Evolutionary conservation across 1,140 invertebrate species (phyloP), one percentile per base, ranked within the genome.

Genomic region (Dolichoris vasculosae): DNA sequence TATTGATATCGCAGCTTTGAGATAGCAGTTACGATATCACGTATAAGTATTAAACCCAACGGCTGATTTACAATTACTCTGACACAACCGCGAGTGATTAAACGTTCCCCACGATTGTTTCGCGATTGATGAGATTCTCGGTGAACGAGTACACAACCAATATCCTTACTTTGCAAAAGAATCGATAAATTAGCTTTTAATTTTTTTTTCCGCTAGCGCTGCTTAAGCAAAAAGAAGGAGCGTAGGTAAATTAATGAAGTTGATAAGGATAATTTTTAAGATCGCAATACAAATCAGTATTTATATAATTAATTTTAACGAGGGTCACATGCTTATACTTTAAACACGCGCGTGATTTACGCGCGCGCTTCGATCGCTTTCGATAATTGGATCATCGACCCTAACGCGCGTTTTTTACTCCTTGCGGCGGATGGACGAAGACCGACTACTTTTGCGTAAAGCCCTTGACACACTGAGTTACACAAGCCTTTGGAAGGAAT

Each of bases 401-500:
- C 43, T 46, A 23, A 26, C 7, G 0, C 15, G 20, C 20, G 13
- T 13, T 30, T 76, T 17, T 76, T 76, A 4, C 26, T 32, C 73
- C 40, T 59, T 26, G n/a, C n/a, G 55, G 55, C 20, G 23, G 55
- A 23, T 13, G 55, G 55, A 59, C 43, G 15, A 13, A 4, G 46
- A 43, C 4, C 26, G 43, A 46, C 73, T 20, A 6, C 40, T 30
- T 20, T 9, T 64, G 20, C 77, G 38, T 9, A 82, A 73, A 90
- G 91, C 91, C 91, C 91, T 92, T 92, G 91, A 92, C 91, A 92
- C 90, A 92, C 88, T 91, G 89, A 90, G 90, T 92, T 92, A 89
- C 88, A 87, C 88, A 90, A 91, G 89, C 78, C 81, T 83, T 43
- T 48, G 40, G 2, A 23, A 43, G 69, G 77, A 8, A 67, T 32